Base-by-base conservation (phyloP, 2,797 vertebrate species). In the Rhinichthys osculus region DNA sequence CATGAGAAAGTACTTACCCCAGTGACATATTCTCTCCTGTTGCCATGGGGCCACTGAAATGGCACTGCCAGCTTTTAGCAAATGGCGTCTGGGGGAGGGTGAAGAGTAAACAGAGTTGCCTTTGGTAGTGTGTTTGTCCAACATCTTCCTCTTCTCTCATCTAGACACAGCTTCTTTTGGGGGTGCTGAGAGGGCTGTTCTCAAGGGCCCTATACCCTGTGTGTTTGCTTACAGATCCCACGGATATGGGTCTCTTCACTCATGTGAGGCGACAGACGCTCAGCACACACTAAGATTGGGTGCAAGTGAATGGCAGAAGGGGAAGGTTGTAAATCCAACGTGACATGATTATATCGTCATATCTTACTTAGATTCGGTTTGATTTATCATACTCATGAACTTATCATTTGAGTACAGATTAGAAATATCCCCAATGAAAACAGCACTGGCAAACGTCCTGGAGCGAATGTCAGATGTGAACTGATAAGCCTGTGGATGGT, bases 1-100 rank as follows among this genome's bases (percentile, higher is more conserved):
- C 94, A 96, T 95, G 94, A 95, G 94, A 96, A 96, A 95, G 90
- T 92, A 85, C 91, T 89, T 87, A 90, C 90, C 88, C 88, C 70
- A 84, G 92, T 92, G 92, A 94, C 92, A 92, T 87, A 91, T 87
- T 84, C 86, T 71, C 52, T 73, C 54, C 89, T 88, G 95, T 95
- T 95, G 93, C 93, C 92, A 95, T 94, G 94, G 94, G 89, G 89
- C 91, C 78, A 81, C 87, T 92, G 90, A 90, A 93, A 94, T 92
- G 90, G 89, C 90, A 89, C 89, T 66, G 83, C 74, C 74, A 92
- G 87, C 90, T 47, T 80, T 82, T 91, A 90, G 90, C 91, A 92
- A 94, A 94, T 93, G 92, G 72, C 5, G 44, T 80, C 93, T 91
- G 92, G 90, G 85, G 83, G 67, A 80, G 73, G 70, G 44, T 62